Conservation (phyloP, 2,797 vertebrate species). For the Acestrorhynchus altus region DNA sequence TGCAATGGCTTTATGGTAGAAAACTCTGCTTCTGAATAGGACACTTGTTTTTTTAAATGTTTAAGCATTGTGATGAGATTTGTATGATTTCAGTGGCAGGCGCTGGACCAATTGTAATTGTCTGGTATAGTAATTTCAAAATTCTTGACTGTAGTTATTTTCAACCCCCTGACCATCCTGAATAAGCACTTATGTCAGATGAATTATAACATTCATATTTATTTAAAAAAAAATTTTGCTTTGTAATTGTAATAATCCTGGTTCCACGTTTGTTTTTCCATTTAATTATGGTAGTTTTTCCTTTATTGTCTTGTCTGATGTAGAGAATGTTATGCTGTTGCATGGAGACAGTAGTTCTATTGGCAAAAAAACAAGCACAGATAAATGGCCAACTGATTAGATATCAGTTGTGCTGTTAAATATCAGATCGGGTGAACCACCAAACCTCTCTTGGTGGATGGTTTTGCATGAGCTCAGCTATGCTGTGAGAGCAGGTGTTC, state of each 20-base stretch:
- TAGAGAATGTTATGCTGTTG: conserved; percentile 48
- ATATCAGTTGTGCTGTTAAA: conserved; percentile 11
- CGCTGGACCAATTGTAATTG: conserved; percentile 64
- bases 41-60: conserved; percentile 66
- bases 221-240: background rate
- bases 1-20: conserved; percentile 24
- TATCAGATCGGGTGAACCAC: conserved; percentile 20
- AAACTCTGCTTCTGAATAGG: conserved; percentile 9
- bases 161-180: conserved; percentile 20
- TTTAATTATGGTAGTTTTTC: conserved; percentile 38
- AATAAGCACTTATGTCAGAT: conserved; percentile 24
- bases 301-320: conserved; percentile 39
- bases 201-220: conserved; percentile 1
- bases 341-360: conserved; percentile 48
- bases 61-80: conserved; percentile 68
- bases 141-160: conserved; percentile 55
- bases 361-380: conserved; percentile 4
- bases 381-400: conserved; percentile 12
- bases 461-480: conserved; percentile 50
- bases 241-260: background rate
- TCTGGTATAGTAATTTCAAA: conserved; percentile 5
- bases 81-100: conserved; percentile 39
- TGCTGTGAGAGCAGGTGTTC: conserved; percentile 7
- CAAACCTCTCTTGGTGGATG: conserved; percentile 13
- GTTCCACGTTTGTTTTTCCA: conserved; percentile 36